phyloP scores from a whole-genome alignment of 1,140 invertebrate species.

The Procambarus virginalis region DNA sequence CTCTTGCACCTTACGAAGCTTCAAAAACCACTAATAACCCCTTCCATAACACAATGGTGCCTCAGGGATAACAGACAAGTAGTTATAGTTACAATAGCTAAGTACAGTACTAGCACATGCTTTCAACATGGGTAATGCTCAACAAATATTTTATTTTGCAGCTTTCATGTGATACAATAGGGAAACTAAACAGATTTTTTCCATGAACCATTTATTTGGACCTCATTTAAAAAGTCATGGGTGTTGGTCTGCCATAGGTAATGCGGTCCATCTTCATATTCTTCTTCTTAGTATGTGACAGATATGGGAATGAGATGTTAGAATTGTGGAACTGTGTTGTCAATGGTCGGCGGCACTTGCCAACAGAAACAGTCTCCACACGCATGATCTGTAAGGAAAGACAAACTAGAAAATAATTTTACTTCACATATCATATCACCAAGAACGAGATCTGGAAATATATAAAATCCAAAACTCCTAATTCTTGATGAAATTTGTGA shows the following conservation, averaged over 20 bases:
- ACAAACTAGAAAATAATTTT: background rate
- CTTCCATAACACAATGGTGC: too few species aligned
- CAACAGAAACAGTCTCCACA: conserved; percentile 91
- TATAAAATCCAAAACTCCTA: too few species aligned
- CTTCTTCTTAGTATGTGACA: conserved; percentile 78
- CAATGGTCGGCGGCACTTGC: conserved; percentile 91
- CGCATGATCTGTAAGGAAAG: conserved; percentile 90
- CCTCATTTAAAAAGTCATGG: conserved; percentile 41
- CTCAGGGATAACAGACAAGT: too few species aligned
- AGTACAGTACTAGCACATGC: too few species aligned
- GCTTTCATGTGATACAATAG: background rate
- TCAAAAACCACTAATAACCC: too few species aligned
- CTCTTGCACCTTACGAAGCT: too few species aligned
- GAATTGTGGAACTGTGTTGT: conserved; percentile 99
- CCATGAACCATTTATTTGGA: background rate
- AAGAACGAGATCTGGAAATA: too few species aligned
- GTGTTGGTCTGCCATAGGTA: conserved; percentile 19
- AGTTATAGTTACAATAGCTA: too few species aligned
- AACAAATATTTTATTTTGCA: too few species aligned
- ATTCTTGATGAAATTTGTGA: too few species aligned
- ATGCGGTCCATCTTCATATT: conserved; percentile 55
- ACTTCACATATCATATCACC: too few species aligned
- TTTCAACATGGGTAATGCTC: too few species aligned
- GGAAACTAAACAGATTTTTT: background rate
- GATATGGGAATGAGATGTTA: conserved; percentile 96